Evolutionary conservation across 2,797 vertebrate species (phyloP), one percentile per base, ranked within the genome.

Genomic region (Neopelma chrysocephalum): DNA sequence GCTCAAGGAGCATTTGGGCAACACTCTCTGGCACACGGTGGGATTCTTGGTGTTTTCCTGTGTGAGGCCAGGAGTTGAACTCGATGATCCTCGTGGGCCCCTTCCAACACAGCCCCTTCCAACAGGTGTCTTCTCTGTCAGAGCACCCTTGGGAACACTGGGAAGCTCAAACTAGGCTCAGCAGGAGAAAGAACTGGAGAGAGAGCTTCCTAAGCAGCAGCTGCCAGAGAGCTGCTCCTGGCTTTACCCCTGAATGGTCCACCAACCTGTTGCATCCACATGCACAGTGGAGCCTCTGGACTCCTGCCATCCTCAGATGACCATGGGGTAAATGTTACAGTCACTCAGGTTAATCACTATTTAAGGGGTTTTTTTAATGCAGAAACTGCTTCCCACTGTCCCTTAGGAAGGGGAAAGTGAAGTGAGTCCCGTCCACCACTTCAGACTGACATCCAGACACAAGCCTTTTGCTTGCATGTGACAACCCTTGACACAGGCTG

Each of bases 351-450:
- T 8, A 12, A 12, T 10, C 47, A 12, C 2, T 21, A 36, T 38
- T 34, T 29, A 18, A 19, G 20, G 34, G 3, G 2, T 6, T n/a
- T 56, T 43, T 1, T 89, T 61, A 38, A 31, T 11, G 11, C 9
- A 19, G n/a, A 70, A 76, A 58, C 40, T 4, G 14, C 48, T 85
- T 14, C 61, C n/a, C 38, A 1, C 3, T n/a, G 54, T 64, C 72
- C 72, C 42, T 25, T 10, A 1, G 0, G 8, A 71, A 88, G 15
- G 10, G 34, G 32, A 47, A 54, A 36, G 5, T 0, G 0, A 73
- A 53, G 34, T 0, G 2, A 15, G 40, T 79, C 48, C 68, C 50
- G 61, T 36, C 23, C 3, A 0, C 15, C 43, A 13, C 53, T 32
- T 42, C 0, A 3, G 60, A 22, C 34, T 32, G 56, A 22, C 5